Conservation (phyloP, 2,888 invertebrate genomes). For the Andrena trimmerana region DNA sequence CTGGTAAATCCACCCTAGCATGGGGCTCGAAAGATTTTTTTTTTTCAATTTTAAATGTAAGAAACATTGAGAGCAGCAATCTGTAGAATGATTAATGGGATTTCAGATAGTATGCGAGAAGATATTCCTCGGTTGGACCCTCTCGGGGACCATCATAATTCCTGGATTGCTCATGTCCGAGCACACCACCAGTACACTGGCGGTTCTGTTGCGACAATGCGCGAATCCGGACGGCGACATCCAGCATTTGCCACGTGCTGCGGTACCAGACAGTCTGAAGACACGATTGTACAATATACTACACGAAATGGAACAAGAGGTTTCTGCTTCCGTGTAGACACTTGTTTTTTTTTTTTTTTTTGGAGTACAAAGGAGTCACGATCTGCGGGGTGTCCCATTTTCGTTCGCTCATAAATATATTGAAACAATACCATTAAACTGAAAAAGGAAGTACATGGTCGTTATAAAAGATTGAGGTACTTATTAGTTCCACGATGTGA, state of each 20-base stretch:
- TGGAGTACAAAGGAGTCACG: background rate
- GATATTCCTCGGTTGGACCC: conserved; percentile 88
- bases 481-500: too few species aligned
- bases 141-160: conserved; percentile 87
- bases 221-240: conserved; percentile 86
- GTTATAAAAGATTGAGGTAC: too few species aligned
- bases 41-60: too few species aligned
- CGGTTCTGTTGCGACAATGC: conserved; percentile 87
- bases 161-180: conserved; percentile 88
- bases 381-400: conserved; percentile 1
- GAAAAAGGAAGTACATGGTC: conserved; percentile 1
- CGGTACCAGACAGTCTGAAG: conserved; percentile 85
- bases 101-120: conserved; percentile 89
- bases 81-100: background rate
- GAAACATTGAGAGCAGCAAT: background rate
- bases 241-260: conserved; percentile 85
- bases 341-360: background rate
- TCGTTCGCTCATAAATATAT: background rate
- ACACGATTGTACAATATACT: conserved; percentile 86
- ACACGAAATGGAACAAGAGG: conserved; percentile 85
- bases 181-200: conserved; percentile 87
- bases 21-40: too few species aligned
- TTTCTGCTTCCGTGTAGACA: conserved; percentile 62
- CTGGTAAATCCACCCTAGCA: too few species aligned
- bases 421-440: background rate